phyloP scores from a whole-genome alignment of 2,888 invertebrate species.

The Folsomia candida region DNA sequence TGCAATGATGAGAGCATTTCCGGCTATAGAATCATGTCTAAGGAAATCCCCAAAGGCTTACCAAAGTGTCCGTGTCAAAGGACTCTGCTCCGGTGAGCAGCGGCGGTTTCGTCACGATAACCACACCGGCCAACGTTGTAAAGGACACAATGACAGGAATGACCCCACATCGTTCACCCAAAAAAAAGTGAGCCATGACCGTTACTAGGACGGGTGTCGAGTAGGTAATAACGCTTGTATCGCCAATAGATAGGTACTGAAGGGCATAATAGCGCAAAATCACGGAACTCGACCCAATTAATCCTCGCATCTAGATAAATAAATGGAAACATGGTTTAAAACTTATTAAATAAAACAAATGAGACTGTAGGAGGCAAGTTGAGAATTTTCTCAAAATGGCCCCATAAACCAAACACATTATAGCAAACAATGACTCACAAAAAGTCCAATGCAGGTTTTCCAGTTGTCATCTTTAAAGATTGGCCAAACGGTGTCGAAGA shows the following conservation, averaged over 20 bases:
- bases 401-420: too few species aligned
- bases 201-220: conserved; percentile 47
- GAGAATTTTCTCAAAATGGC: too few species aligned
- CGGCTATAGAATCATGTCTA: too few species aligned
- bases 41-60: too few species aligned
- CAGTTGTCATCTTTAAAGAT: conserved; percentile 34
- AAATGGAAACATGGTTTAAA: background rate
- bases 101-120: conserved; percentile 46
- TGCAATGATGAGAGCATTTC: too few species aligned
- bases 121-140: conserved; percentile 39
- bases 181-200: conserved; percentile 47
- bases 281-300: conserved; percentile 44
- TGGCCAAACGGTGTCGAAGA: conserved; percentile 42
- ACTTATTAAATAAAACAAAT: background rate
- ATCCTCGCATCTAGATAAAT: conserved; percentile 43
- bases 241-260: conserved; percentile 47
- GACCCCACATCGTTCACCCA: conserved; percentile 45
- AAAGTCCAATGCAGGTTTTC: conserved; percentile 42
- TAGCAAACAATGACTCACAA: conserved; percentile 24
- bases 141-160: conserved; percentile 45
- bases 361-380: too few species aligned
- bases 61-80: conserved; percentile 45
- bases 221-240: conserved; percentile 47
- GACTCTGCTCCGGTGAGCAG: conserved; percentile 40
- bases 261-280: conserved; percentile 47